Evolutionary conservation across 1,140 invertebrate genomes (phyloP), one percentile per base, ranked within the genome.

Genomic region (Heliconius hermathena): DNA sequence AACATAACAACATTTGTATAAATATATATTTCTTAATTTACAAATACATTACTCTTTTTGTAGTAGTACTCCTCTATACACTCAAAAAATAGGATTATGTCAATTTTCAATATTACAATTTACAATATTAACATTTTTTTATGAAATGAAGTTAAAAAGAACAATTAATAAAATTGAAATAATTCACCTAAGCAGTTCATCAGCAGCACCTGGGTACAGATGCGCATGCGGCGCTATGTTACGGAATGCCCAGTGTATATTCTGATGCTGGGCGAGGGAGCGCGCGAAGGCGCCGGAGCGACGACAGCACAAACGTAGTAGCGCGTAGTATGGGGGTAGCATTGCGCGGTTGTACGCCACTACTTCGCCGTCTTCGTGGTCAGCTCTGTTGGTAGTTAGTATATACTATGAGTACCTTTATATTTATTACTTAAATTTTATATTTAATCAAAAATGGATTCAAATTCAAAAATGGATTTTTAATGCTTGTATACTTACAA

Each of bases 161-260:
- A 46, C 16, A 46, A 46, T 52, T 46, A 46, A 20, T 18, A 20
- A 18, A 52, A 46, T 46, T 11, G 1, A 3, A 52, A 52, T 6
- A 52, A 20, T 8, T 66, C 75, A 93, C 92, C 91, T 88, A 83
- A 99, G 98, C 66, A 99, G 90, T 93, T 99, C 98, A 81, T 98
- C 98, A 8, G 98, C 98, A 60, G 98, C 98, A 29, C 96, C 96
- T 57, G 97, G 96, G 95, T 99, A 99, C 86, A 99, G 98, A 36
- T 98, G 98, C 22, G 98, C 98, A 95, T 98, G 98, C 20, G 98
- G 98, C 26, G 98, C 98, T 76, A 99, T 99, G 90, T 99, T 99
- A 88, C 99, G 98, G 92, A 99, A 99, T 72, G 98, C 98, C 98
- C 98, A 99, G 89, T 98, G 97, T 60, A 99, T 96, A 95, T 99